Evolutionary conservation across 2,797 vertebrate species (phyloP), one percentile per base, ranked within the genome.

Genomic region (Bovichtus diacanthus): DNA sequence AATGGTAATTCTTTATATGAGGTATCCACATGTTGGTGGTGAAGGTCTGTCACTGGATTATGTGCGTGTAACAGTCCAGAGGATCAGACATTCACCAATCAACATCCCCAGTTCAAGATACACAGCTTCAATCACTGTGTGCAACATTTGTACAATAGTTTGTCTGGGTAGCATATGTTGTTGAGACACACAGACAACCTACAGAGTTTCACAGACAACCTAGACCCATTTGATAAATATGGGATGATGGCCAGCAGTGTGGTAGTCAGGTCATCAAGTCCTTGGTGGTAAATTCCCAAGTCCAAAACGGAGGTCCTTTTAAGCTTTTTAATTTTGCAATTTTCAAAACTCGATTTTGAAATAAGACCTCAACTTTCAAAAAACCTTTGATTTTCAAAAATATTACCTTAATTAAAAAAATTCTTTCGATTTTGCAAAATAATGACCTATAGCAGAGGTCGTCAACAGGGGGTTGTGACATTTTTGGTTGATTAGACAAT

Each of bases 1-100:
- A 89, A 91, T 74, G 93, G 94, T 95, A 93, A 94, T 90, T 66
- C 29, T 69, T 84, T 58, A 60, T 62, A 60, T 43, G 34, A 85
- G 39, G 50, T 55, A 31, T 65, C 31, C 74, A 82, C 9, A 76
- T 71, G 66, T 71, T 65, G 51, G 38, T 15, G 62, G 49, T 54
- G 44, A 67, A 54, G 41, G 38, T 66, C 19, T 55, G 62, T 41
- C 21, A 21, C n/a, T 64, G 58, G 59, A 60, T 66, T 31, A 27
- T 34, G 67, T 60, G 65, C 31, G 53, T 21, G 69, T 39, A 41
- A 27, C 23, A 21, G 13, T 68, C 18, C n/a, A 70, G 59, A 69
- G 23, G 58, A 70, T 49, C 63, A 59, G n/a, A 47, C 8, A 34
- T 46, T 47, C 2, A n/a, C 2, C 0, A 9, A 19, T n/a, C 25